phyloP scores from a whole-genome alignment of 2,797 vertebrate genomes.

The Brachymystax lenok region DNA sequence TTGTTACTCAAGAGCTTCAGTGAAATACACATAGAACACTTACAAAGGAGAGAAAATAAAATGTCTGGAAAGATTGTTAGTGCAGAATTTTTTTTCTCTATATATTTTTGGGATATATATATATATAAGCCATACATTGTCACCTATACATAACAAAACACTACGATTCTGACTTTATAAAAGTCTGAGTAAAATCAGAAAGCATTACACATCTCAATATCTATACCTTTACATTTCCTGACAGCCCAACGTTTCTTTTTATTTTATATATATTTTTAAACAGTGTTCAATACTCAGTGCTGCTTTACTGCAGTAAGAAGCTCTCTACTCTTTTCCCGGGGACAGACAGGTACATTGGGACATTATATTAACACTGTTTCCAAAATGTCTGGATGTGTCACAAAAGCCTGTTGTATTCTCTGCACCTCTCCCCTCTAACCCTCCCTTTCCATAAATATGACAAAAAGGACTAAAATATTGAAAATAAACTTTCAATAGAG shows the following conservation, averaged over 20 bases:
- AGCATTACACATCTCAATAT: conserved; percentile 60
- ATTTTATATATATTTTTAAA: conserved; percentile 62
- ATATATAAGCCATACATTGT: conserved; percentile 68
- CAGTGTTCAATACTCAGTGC: conserved; percentile 95
- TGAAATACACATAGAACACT: conserved; percentile 26
- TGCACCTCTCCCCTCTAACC: too few relatives aligned
- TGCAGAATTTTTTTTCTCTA: conserved; percentile 73
- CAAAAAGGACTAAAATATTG: conserved; percentile 51
- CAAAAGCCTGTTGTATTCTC: conserved; percentile 31
- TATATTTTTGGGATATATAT: conserved; percentile 67
- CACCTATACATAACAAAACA: conserved; percentile 53
- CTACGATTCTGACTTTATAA: conserved; percentile 80
- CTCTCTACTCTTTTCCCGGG: conserved; percentile 50
- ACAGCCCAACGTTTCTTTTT: conserved; percentile 56
- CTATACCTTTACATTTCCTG: conserved; percentile 70
- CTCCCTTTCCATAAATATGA: conserved; percentile 21
- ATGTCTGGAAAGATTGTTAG: conserved; percentile 75
- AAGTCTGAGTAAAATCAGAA: conserved; percentile 76
- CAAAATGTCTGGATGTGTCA: conserved; percentile 47
- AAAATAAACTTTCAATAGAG: conserved; percentile 44
- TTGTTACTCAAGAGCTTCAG: not conserved
- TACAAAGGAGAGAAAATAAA: conserved; percentile 17
- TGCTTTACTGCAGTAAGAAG: conserved; percentile 83
- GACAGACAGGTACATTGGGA: conserved; percentile 74
- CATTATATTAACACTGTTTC: conserved; percentile 9